phyloP scores from a whole-genome alignment of 2,113 vertebrate genomes.

The Dinomys branickii region DNA sequence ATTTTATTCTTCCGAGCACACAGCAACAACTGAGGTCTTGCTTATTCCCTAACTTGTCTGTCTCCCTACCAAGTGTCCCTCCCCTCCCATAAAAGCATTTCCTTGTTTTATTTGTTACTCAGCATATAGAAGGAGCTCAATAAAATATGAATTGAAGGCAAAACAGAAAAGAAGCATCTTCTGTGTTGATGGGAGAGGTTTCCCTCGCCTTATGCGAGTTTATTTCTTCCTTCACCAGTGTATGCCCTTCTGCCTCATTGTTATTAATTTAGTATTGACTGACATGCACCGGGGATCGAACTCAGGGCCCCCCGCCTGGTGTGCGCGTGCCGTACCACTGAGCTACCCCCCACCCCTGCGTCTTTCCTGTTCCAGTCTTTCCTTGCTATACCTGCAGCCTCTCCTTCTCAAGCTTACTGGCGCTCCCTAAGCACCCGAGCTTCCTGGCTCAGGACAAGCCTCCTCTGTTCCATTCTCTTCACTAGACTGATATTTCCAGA shows the following conservation, averaged over 20 bases:
- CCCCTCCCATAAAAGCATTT: neutral
- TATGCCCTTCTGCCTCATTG: neutral
- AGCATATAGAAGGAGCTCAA: neutral
- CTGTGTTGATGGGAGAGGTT: neutral
- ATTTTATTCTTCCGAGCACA: neutral
- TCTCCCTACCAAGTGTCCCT: neutral
- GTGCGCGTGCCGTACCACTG: neutral
- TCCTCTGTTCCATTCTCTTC: neutral
- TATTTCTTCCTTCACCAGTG: neutral
- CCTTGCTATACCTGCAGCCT: neutral
- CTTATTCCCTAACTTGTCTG: neutral
- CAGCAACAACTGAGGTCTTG: neutral
- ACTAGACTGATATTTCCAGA: neutral
- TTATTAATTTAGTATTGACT: neutral
- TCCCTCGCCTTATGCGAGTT: neutral
- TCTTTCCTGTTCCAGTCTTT: neutral
- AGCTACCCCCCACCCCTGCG: neutral
- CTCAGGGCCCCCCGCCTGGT: neutral
- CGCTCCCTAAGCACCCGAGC: neutral
- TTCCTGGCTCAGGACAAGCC: neutral
- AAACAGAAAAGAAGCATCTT: conserved; percentile 10
- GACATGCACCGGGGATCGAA: neutral
- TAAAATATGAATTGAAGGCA: neutral
- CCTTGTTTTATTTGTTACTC: neutral
- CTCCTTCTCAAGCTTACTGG: neutral